These are phyloP conservation scores for Bucorvus abyssinicus DNA, from an alignment of 2,797 vertebrate species.

Conservation along the genomic window DNA sequence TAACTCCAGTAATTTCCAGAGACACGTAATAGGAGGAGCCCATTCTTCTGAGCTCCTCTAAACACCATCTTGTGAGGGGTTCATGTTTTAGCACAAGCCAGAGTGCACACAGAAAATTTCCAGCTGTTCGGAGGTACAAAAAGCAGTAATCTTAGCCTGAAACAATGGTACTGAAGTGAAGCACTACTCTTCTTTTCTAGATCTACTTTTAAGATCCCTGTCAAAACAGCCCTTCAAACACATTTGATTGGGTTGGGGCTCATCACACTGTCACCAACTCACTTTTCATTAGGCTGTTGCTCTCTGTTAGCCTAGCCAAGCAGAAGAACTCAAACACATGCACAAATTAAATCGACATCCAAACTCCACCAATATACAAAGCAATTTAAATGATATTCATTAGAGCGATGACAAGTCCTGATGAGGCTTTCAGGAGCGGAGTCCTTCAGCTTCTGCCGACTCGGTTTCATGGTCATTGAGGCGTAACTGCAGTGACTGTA, in stretches of 20 bases:
- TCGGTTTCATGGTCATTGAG: slow-evolving; percentile 86
- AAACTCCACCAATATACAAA: slow-evolving; percentile 99
- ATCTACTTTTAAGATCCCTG: slow-evolving; percentile 82
- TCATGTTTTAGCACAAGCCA: not conserved
- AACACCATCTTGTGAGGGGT: not conserved
- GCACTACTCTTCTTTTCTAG: slow-evolving; percentile 72
- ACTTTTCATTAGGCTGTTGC: slow-evolving; percentile 97
- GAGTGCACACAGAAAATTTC: not conserved
- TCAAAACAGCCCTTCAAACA: slow-evolving; percentile 91
- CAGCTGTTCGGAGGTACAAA: not conserved
- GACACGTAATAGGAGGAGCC: not conserved
- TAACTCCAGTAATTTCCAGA: not conserved
- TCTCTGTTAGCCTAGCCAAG: slow-evolving; percentile 94
- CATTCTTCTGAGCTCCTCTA: not conserved
- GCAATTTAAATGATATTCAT: slow-evolving; percentile 99
- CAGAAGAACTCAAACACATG: slow-evolving; percentile 99
- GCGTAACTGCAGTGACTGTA: slow-evolving; percentile 81
- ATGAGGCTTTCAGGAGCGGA: slow-evolving; percentile 94
- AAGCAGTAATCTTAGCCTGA: slow-evolving; percentile 56
- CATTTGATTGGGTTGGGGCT: slow-evolving; percentile 90
- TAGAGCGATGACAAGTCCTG: slow-evolving; percentile 99
- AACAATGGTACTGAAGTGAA: slow-evolving; percentile 71
- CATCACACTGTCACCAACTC: slow-evolving; percentile 92
- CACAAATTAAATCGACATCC: slow-evolving; percentile 99
- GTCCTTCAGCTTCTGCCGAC: slow-evolving; percentile 89